phyloP scores from a whole-genome alignment of 2,888 invertebrate species.

The Actias luna region DNA sequence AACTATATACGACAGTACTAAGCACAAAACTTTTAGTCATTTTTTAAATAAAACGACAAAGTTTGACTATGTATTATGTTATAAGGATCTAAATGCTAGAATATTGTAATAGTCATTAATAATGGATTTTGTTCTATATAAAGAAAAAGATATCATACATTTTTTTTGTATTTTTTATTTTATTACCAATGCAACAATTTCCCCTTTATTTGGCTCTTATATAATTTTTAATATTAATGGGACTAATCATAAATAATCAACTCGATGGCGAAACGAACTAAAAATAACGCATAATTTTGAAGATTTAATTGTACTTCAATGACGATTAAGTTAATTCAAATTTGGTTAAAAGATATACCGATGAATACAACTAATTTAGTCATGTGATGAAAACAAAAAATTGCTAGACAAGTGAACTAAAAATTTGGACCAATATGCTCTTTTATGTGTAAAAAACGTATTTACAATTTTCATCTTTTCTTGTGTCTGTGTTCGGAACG shows the following conservation, averaged over 20 bases:
- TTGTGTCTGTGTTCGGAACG: slow-evolving; percentile 70
- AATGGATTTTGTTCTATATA: slow-evolving; percentile 39
- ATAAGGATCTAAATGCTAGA: slow-evolving; percentile 20
- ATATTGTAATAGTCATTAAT: slow-evolving; percentile 31
- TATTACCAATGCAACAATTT: neutral
- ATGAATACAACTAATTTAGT: neutral
- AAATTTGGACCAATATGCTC: neutral
- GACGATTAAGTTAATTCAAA: neutral
- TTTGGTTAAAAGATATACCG: neutral
- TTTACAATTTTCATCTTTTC: slow-evolving; percentile 51
- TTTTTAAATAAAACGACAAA: slow-evolving; percentile 70
- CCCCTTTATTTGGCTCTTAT: slow-evolving; percentile 9
- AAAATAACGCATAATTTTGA: neutral
- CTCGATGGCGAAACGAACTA: neutral
- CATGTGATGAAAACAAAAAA: neutral
- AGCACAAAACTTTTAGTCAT: slow-evolving; percentile 52
- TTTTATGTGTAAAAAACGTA: neutral
- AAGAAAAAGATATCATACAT: slow-evolving; percentile 30
- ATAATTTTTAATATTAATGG: no score
- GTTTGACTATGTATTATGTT: slow-evolving; percentile 42
- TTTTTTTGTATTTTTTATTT: slow-evolving; percentile 25
- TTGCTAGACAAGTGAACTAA: neutral
- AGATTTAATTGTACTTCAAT: neutral
- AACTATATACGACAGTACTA: neutral
- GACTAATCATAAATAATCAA: neutral